Evolutionary conservation across 2,113 vertebrate species (phyloP), one percentile per base, ranked within the genome.

Genomic region (Aleadryas rufinucha): DNA sequence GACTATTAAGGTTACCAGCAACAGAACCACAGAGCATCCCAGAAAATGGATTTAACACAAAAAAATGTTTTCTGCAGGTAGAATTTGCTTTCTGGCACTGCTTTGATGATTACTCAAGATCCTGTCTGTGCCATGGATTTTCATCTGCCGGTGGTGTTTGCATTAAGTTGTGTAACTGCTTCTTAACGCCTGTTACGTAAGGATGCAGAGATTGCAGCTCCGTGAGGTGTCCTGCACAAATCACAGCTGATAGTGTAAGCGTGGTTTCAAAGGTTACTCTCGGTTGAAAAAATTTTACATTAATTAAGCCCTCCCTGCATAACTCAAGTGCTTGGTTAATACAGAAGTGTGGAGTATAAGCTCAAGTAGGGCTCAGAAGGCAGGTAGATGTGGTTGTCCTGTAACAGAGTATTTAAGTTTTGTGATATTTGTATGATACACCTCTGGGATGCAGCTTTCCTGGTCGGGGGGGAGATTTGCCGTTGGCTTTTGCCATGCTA

Each of bases 121-220:
- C 79, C 88, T 68, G 31, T 39, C 79, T 87, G 79, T 95, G 90
- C 90, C 92, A 71, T 87, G 88, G 90, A 44, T 93, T 93, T 96
- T 86, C 95, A 86, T 72, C 47, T 56, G 70, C 65, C 2, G 0
- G n/a, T 87, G 70, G 60, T 96, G 95, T 96, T 97, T 97, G 90
- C 90, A 66, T 75, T 93, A 74, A 84, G 79, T 96, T 96, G 95
- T 84, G 93, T 87, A 97, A 95, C 85, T 87, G 72, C 92, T 92
- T 64, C 95, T 92, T 96, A 90, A 90, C 42, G 88, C 86, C 95
- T 68, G 52, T 96, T 96, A 96, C 53, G 86, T 94, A 97, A 97
- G 69, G 76, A 93, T 89, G 84, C 65, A 76, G 35, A 84, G 93
- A 86, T 92, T 94, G 88, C 96, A 96, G 92, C 69, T 68, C 56